Base-by-base conservation (phyloP, 92 coral and sea anemone genomes). In the Parazoanthus swiftii region DNA sequence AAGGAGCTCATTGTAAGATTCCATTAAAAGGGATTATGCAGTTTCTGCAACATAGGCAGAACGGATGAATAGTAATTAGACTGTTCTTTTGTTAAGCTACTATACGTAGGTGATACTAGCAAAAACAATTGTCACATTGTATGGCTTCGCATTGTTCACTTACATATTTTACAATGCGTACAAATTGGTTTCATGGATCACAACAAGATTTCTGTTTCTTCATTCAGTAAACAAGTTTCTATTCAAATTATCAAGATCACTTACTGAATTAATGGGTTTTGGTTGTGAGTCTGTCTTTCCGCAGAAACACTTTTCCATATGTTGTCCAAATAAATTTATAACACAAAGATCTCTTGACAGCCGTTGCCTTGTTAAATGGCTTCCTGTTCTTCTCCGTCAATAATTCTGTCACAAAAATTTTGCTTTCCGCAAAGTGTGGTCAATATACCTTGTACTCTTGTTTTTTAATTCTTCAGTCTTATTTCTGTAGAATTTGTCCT, bases 1-100 rank as follows among this genome's bases (percentile, higher is more conserved):
- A 50, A 81, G 85, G 15, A 81, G 38, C 9, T 81, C 42, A 23
- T 80, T 20, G 59, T 80, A 50, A 80, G 71, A 80, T n/a, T 21
- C 18, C n/a, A 42, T 80, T 50, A 54, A 81, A 81, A 51, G 70
- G 70, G 36, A 80, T 43, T 50, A 68, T 38, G 68, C 68, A 36
- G 51, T 51, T 81, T n/a, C 42, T 51, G 33, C 33, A 29, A 29
- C 33, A 29, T 29, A 29, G 33, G 33, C 33, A 29, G 33, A 29
- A 29, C 33, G 85, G 67, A 81, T 44, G 35, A 51, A 50, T 44
- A n/a, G 39, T 68, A 81, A 43, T 68, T 68, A 81, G 59, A 42
- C 42, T 44, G 20, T 18, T 80, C 37, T 80, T 33, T 80, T 80
- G 56, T 66, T 42, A 66, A 29, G 33, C 33, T 29, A 29, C 33